Conservation (phyloP, 2,888 invertebrate species). For the Ligdia adustata region DNA sequence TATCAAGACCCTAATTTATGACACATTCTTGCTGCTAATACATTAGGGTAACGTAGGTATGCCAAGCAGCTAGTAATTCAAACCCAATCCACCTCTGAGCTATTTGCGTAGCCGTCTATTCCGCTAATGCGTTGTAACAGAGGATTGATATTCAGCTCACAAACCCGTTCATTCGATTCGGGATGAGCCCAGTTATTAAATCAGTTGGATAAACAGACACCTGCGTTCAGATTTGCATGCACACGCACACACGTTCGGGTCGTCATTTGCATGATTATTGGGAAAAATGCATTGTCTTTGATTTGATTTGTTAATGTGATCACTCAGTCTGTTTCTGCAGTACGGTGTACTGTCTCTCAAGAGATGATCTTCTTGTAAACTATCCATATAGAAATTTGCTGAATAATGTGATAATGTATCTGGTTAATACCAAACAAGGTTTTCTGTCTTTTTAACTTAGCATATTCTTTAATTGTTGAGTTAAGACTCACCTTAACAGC, state of each 20-base stretch:
- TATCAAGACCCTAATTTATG: no score
- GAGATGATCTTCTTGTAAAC: no score
- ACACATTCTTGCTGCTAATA: no score
- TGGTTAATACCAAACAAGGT: no score
- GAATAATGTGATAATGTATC: no score
- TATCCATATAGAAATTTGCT: no score
- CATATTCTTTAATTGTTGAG: no score
- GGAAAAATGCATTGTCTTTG: constrained; percentile 40
- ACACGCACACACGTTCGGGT: constrained; percentile 1
- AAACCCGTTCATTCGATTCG: constrained; percentile 62
- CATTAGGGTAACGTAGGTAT: no score
- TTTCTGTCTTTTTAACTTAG: no score
- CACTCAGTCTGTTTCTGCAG: neutral
- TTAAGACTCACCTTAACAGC: no score
- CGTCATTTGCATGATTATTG: constrained; percentile 53
- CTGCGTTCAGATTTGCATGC: constrained; percentile 58
- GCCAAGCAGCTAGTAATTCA: no score
- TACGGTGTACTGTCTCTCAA: neutral
- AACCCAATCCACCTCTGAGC: constrained; percentile 49
- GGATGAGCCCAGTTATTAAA: constrained; percentile 77
- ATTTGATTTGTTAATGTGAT: constrained; percentile 35
- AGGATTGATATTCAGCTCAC: constrained; percentile 73
- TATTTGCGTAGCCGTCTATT: constrained; percentile 69
- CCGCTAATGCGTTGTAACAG: constrained; percentile 68
- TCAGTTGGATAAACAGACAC: constrained; percentile 75